Conservation (phyloP, 2,113 vertebrate species). For the Pomatostomus ruficeps region DNA sequence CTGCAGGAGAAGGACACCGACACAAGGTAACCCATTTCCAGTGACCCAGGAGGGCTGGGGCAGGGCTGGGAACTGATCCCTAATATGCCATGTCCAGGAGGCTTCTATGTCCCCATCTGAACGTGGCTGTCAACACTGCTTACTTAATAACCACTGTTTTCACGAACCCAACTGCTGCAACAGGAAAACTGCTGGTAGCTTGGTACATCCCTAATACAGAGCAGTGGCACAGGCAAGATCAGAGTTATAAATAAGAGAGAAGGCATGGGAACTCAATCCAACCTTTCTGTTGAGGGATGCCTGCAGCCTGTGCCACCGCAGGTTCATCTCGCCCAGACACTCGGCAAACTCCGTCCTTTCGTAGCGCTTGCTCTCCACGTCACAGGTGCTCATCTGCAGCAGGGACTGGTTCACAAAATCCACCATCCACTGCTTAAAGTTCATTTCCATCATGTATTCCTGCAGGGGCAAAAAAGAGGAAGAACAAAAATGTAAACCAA, state of each 20-base stretch:
- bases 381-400: slow-evolving; percentile 73
- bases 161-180: background rate
- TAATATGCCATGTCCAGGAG: background rate
- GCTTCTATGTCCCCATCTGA: background rate
- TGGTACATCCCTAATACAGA: background rate
- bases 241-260: background rate
- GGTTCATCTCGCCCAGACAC: slow-evolving; percentile 78
- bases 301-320: slow-evolving; percentile 77
- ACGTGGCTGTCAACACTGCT: background rate
- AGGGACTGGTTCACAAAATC: slow-evolving; percentile 84
- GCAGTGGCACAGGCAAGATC: background rate
- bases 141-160: background rate
- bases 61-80: background rate
- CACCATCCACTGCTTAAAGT: slow-evolving; percentile 78
- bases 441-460: slow-evolving; percentile 79
- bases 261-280: background rate
- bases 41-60: background rate
- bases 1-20: background rate
- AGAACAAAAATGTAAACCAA: background rate
- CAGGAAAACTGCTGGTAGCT: background rate
- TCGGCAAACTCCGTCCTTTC: slow-evolving; percentile 83
- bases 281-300: slow-evolving; percentile 79
- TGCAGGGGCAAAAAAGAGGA: background rate
- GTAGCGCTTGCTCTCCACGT: slow-evolving; percentile 75
- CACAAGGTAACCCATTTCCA: background rate